Conservation (phyloP, 2,888 invertebrate genomes). For the Diaphora mendica region DNA sequence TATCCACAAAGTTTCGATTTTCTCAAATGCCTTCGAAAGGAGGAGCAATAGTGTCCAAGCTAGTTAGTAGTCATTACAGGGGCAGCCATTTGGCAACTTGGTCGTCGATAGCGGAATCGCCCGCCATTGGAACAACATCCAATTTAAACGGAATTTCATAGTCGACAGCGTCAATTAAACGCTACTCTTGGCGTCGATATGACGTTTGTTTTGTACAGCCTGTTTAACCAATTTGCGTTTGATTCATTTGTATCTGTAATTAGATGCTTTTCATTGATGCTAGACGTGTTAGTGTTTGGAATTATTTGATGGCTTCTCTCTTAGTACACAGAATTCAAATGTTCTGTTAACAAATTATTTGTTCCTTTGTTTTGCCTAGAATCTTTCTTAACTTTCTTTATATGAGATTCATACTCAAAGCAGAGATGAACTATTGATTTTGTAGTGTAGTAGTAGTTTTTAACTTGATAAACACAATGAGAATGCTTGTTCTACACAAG, state of each 20-base stretch:
- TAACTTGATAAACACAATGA: not conserved
- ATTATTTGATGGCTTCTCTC: not conserved
- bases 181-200: conserved; percentile 53
- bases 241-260: conserved; percentile 54
- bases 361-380: not conserved
- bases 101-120: conserved; percentile 60
- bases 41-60: conserved; percentile 46
- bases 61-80: conserved; percentile 78
- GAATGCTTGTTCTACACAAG: no score
- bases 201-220: conserved; percentile 58
- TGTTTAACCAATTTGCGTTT: conserved; percentile 58
- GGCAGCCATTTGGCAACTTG: conserved; percentile 65
- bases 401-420: not conserved
- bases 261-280: conserved; percentile 38
- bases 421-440: not conserved
- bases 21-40: conserved; percentile 24
- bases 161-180: conserved; percentile 67
- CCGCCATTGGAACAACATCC: conserved; percentile 63
- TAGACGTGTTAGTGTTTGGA: not conserved
- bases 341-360: not conserved
- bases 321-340: not conserved
- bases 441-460: no score
- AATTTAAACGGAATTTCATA: conserved; percentile 75
- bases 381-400: not conserved
- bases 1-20: not conserved